Evolutionary conservation across 1,140 invertebrate genomes (phyloP).

Genomic region (Leguminivora glycinivorella): DNA sequence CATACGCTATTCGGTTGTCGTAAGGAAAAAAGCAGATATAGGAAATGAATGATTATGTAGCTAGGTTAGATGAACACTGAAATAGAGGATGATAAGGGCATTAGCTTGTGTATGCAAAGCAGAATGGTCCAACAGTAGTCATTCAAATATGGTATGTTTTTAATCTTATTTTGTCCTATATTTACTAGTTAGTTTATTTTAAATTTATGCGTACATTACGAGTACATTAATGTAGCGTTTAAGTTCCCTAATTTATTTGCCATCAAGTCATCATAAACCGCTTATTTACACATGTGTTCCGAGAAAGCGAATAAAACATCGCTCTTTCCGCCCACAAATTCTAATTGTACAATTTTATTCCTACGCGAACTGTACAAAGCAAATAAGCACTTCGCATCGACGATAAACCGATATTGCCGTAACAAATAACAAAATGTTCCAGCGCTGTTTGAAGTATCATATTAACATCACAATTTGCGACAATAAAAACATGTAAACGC

Average conservation of each 20-base stretch:
- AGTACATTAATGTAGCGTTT: no score
- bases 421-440: slow-evolving; percentile 7
- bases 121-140: no score
- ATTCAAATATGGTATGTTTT: no score
- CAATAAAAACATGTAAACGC: slow-evolving; percentile 11
- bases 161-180: no score
- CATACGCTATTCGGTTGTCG: background rate
- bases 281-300: no score
- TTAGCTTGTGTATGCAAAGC: background rate
- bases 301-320: no score
- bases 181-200: no score
- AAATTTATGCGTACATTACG: no score
- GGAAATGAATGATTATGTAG: background rate
- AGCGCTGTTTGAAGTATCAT: slow-evolving; percentile 7
- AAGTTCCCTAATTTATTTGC: no score
- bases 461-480: slow-evolving; percentile 13
- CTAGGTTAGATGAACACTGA: background rate
- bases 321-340: no score
- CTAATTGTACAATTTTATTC: no score
- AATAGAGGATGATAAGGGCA: background rate
- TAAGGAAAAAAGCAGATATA: background rate
- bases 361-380: background rate
- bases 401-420: background rate
- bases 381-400: background rate
- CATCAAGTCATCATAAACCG: no score